phyloP scores from a whole-genome alignment of 2,888 invertebrate genomes.

The Pseudococcus viburni region DNA sequence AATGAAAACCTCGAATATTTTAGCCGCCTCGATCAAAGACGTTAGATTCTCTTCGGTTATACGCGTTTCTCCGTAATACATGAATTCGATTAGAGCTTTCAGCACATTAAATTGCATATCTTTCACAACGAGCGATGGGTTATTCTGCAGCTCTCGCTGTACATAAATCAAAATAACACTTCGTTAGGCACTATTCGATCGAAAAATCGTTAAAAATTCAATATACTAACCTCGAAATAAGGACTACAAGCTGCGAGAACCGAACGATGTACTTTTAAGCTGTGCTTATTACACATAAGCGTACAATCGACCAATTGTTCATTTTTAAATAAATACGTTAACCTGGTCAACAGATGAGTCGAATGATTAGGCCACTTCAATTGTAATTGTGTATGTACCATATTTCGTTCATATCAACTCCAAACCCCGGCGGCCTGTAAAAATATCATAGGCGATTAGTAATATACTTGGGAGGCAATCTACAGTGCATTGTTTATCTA shows the following conservation, averaged over 20 bases:
- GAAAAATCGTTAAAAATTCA: too few species aligned
- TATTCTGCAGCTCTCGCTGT: conserved; percentile 72
- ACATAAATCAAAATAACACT: background rate
- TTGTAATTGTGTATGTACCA: conserved; percentile 76
- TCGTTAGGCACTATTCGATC: background rate
- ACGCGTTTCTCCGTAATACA: conserved; percentile 84
- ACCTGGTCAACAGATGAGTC: conserved; percentile 78
- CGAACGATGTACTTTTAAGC: conserved; percentile 82
- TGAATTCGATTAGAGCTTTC: conserved; percentile 82
- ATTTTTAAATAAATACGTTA: conserved; percentile 81
- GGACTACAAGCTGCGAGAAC: conserved; percentile 87
- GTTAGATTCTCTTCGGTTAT: conserved; percentile 80
- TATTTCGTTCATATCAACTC: conserved; percentile 69
- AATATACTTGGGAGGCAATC: background rate
- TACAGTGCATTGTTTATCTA: background rate
- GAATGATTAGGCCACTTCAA: conserved; percentile 82
- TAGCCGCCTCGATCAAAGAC: conserved; percentile 80
- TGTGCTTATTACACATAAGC: conserved; percentile 82
- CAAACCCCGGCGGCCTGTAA: conserved; percentile 30
- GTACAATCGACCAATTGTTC: conserved; percentile 83
- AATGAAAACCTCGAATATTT: conserved; percentile 77
- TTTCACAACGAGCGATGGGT: conserved; percentile 74
- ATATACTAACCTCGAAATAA: conserved; percentile 82
- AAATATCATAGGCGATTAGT: conserved; percentile 24
- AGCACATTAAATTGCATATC: conserved; percentile 81